Evolutionary conservation across 1,140 invertebrate species (phyloP), one percentile per base, ranked within the genome.

Genomic region (Alviniconcha marisindica): DNA sequence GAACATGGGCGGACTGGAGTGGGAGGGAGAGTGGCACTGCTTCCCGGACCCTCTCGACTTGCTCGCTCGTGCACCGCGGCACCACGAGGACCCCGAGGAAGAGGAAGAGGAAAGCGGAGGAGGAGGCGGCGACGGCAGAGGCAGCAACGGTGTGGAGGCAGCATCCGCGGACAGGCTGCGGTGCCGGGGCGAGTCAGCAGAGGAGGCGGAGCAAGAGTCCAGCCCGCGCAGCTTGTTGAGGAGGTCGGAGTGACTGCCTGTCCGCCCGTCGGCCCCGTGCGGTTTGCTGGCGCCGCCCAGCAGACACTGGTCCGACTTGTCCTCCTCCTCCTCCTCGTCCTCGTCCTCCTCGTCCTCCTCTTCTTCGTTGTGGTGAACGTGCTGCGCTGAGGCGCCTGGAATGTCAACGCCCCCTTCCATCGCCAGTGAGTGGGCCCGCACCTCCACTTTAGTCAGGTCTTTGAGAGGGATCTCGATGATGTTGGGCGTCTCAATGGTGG

Each of bases 391-490:
- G 73, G 38, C 73, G 21, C 38, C 18, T 66, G n/a, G 60, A 33
- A n/a, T 12, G 33, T n/a, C n/a, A 12, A 24, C 2, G 36, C 1
- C 14, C 3, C 24, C 82, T 83, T 33, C 24, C 36, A 18, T 4
- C n/a, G 42, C 31, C 44, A 18, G 21, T 31, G 44, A 38, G 15
- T n/a, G 18, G 4, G 4, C 10, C n/a, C 1, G 3, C 63, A 2
- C 44, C 40, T 18, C n/a, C n/a, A n/a, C n/a, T n/a, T n/a, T n/a
- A n/a, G 85, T 84, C 0, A 91, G 81, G 24, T 91, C 86, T 54
- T 86, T 88, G 0, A 90, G 77, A 0, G 89, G 89, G n/a, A 90
- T 88, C 82, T 88, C 87, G 54, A 87, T 89, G 42, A 90, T 90
- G n/a, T 83, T 82, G 24, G 88, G 87, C 0, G 88, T 81, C 14